phyloP scores from a whole-genome alignment of 2,888 invertebrate species.

The Drosophila lutescens region DNA sequence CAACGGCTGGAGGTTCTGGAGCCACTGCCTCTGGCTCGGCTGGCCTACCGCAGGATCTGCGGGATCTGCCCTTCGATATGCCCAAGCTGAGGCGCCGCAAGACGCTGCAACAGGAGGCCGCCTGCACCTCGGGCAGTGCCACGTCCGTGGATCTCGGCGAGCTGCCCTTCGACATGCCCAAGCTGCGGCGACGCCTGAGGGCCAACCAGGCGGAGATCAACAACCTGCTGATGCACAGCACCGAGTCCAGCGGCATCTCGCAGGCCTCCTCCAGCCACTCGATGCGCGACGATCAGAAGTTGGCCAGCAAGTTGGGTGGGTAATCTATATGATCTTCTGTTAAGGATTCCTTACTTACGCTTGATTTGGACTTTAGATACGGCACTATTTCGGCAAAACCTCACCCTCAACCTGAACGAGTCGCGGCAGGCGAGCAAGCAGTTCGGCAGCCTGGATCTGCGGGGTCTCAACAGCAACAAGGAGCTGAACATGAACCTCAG shows the following conservation, averaged over 20 bases:
- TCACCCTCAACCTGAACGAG: constrained; percentile 90
- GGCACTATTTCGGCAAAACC: constrained; percentile 87
- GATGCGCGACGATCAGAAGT: constrained; percentile 89
- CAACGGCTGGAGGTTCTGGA: constrained; percentile 45
- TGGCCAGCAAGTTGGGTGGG: constrained; percentile 85
- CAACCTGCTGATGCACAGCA: constrained; percentile 85
- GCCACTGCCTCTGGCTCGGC: constrained; percentile 36
- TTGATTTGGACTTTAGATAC: constrained; percentile 83
- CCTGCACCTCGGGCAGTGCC: constrained; percentile 89
- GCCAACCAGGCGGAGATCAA: constrained; percentile 85
- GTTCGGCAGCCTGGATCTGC: constrained; percentile 84
- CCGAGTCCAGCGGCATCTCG: constrained; percentile 89
- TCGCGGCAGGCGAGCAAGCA: constrained; percentile 80
- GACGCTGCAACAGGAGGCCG: constrained; percentile 87
- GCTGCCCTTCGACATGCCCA: constrained; percentile 96
- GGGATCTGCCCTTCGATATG: constrained; percentile 95
- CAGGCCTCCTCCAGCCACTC: constrained; percentile 93
- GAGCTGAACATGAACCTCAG: constrained; percentile 90
- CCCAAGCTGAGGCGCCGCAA: constrained; percentile 91
- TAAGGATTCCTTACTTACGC: too few relatives aligned
- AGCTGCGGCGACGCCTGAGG: constrained; percentile 90
- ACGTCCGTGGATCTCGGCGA: constrained; percentile 91
- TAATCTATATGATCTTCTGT: too few relatives aligned
- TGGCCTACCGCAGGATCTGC: constrained; percentile 88
- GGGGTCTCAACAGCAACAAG: constrained; percentile 84